These are phyloP conservation scores for Heliconius erato DNA, from an alignment of 2,888 invertebrate species.

Conservation along the genomic window DNA sequence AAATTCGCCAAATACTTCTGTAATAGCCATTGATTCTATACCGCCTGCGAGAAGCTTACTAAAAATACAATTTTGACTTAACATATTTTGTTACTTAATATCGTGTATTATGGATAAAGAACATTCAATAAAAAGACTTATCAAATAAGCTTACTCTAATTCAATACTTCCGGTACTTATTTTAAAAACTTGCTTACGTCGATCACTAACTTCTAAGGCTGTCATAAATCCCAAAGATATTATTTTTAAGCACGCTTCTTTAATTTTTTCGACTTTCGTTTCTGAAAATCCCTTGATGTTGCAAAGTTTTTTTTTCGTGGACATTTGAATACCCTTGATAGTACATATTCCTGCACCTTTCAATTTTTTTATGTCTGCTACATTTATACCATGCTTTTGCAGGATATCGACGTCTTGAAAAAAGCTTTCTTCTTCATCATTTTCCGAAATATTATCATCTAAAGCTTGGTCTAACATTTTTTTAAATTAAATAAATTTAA, in stretches of 20 bases:
- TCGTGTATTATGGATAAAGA: background rate
- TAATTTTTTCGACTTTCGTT: constrained; percentile 92
- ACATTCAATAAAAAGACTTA: background rate
- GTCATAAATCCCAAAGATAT: constrained; percentile 89
- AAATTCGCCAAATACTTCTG: constrained; percentile 94
- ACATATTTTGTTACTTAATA: background rate
- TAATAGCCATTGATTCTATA: constrained; percentile 93
- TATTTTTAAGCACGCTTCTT: constrained; percentile 90
- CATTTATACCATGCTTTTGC: constrained; percentile 87
- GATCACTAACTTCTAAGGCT: constrained; percentile 90
- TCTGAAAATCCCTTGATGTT: constrained; percentile 92
- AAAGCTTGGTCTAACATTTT: constrained; percentile 75
- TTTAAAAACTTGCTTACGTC: constrained; percentile 90
- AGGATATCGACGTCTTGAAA: constrained; percentile 91
- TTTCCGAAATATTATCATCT: constrained; percentile 79
- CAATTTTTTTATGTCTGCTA: constrained; percentile 91
- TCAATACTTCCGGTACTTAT: constrained; percentile 88
- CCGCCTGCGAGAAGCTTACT: constrained; percentile 92
- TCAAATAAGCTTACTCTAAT: constrained; percentile 87
- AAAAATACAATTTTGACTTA: constrained; percentile 24
- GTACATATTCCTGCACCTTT: constrained; percentile 92
- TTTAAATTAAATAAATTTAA: constrained; percentile 8
- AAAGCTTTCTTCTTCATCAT: constrained; percentile 88
- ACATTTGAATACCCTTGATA: constrained; percentile 93
- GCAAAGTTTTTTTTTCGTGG: constrained; percentile 89